Evolutionary conservation across 1,140 invertebrate genomes (phyloP), one percentile per base, ranked within the genome.

Genomic region (Helicoverpa armigera): DNA sequence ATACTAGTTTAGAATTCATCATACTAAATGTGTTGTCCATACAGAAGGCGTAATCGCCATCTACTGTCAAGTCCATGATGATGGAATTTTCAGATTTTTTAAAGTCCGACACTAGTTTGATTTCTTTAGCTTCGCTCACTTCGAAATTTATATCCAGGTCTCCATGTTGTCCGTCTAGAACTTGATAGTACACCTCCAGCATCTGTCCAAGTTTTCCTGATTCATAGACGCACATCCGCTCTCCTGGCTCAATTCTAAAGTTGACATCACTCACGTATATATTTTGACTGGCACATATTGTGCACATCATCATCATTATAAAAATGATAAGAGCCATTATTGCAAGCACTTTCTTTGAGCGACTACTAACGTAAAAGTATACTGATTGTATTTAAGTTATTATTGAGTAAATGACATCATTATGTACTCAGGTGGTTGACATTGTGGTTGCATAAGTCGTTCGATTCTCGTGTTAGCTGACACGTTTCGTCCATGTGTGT

Each of bases 1-100:
- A 98, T 0, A 98, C 97, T 5, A 97, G 96, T 94, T 98, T 98
- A 0, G 95, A 95, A 83, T 97, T 97, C 89, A 97, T 97, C 56
- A 96, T 91, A 89, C 97, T 98, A 87, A 97, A 97, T 2, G 96
- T 96, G 86, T 98, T 98, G 88, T 98, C 98, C 91, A 98, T 97
- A 88, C 98, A 98, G 82, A 98, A 96, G 58, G 96, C 96, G 90
- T 97, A 98, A 82, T 97, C 97, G 12, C 97, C 98, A 63, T 95
- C 95, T 14, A 86, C 76, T 78, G 85, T 82, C 60, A 95, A 72
- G 10, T 94, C 90, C 82, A 91, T 87, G 69, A 95, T 90, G 54
- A 94, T 86, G 73, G 96, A 95, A 85, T 96, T 97, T 90, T 98
- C 97, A 3, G 96, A 94, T 92, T 97, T 97, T 86, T 97, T 97